Evolutionary conservation across 2,888 invertebrate species (phyloP), one percentile per base, ranked within the genome.

Genomic region (Aelia acuminata): DNA sequence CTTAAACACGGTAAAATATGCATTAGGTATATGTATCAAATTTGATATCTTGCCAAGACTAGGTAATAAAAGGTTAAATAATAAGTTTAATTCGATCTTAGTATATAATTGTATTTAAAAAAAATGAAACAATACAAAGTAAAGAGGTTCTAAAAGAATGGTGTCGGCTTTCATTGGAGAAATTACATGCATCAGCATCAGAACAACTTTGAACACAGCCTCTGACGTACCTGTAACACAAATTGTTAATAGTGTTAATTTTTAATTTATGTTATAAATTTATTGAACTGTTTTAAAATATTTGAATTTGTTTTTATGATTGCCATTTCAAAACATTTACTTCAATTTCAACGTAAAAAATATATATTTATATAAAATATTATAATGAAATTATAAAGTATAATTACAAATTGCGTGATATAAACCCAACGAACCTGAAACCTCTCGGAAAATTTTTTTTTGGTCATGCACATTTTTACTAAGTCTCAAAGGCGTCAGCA

Each of bases 191-290:
- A 92, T 98, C 98, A 0, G 96, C 96, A 92, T 97, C 97, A 92
- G 96, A 96, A 93, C 98, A 98, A 91, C 97, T 97, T 92, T 98
- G 97, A n/a, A 98, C 95, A 92, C 98, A 98, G 88, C 98, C 98
- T 91, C 96, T 95, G 89, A 97, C 96, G 92, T 97, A 97, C 92
- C 97, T 97, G 92, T 18, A 93, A 93, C 84, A 87, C 53, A 88
- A 89, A 87, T 87, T 87, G 39, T 86, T 47, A 75, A n/a, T n/a
- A 43, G 43, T 10, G 7, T 43, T 43, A 43, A 43, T 7, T 43
- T 43, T 43, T 43, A 43, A 43, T 43, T 43, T 43, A 10, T 43
- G 10, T 7, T 10, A 43, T 43, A 43, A 43, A 7, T 43, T 7
- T 43, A 43, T 43, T 43, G 43, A 43, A 43, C 10, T 43, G 43